Percentiles rank a stretch among this genome's conserved stretches.
phyloP scores from a whole-genome alignment of 2,888 invertebrate genomes.

The Dilophus febrilis region DNA sequence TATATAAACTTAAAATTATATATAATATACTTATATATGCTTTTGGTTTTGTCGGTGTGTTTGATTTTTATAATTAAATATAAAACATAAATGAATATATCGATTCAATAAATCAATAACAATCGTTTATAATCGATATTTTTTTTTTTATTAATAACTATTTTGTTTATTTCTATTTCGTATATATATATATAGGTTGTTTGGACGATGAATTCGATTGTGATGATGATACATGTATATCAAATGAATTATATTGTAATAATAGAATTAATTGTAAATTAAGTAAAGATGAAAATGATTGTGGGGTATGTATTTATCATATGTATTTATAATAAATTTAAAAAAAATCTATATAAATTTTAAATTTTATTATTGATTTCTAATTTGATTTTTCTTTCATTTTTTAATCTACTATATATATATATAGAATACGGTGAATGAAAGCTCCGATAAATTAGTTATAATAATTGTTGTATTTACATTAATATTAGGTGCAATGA shows the following conservation, averaged over 20 bases:
- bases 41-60: no score
- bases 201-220: slow-evolving; percentile 59
- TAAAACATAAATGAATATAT: no score
- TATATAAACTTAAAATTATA: no score
- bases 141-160: no score
- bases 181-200: no score
- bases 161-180: no score
- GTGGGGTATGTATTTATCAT: slow-evolving; percentile 26
- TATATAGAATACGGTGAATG: slow-evolving; percentile 16
- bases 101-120: no score
- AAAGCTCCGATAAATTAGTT: slow-evolving; percentile 40
- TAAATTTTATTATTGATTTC: no score
- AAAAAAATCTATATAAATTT: no score
- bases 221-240: slow-evolving; percentile 76
- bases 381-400: slow-evolving; percentile 3
- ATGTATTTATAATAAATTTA: slow-evolving; percentile 1
- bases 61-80: no score
- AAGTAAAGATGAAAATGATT: slow-evolving; percentile 55
- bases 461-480: slow-evolving; percentile 80
- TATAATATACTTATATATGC: no score
- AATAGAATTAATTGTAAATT: slow-evolving; percentile 60
- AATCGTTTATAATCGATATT: no score
- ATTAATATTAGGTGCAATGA: slow-evolving; percentile 73
- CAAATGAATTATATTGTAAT: slow-evolving; percentile 50
- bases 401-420: not conserved